Base-by-base conservation (phyloP, 37 sponge, comb jelly and placozoan species). In the Theonella swinhoei region DNA sequence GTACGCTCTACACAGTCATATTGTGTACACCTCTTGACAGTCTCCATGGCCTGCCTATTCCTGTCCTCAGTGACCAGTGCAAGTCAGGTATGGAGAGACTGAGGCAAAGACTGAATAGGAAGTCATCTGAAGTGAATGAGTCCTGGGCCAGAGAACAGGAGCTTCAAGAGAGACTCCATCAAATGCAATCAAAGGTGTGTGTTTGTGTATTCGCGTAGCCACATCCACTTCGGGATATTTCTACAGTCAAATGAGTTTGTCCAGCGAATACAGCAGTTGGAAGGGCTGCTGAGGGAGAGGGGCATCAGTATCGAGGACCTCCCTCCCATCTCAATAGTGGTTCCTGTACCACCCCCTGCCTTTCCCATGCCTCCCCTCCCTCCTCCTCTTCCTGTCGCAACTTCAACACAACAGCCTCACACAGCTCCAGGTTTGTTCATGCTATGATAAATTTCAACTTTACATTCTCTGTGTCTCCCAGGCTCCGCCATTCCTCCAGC, bases 221-320 rank as follows among this genome's bases (percentile, higher is more conserved):
- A n/a, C 31, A 66, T 9, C 7, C 31, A 66, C 31, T 8, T 23
- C 67, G 11, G 67, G 67, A 9, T 28, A 19, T 19, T 30, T n/a
- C 67, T 28, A 8, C 62, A 85, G 77, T 83, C 69, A 4, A 68
- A 87, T 3, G 76, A 58, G 26, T 78, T 73, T 3, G 65, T 78
- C 17, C 34, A 64, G 32, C 36, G 69, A 30, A 73, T 70, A 24
- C 29, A 37, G 14, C 79, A 83, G 59, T 42, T 91, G 69, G 80
- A 91, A 70, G 68, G 34, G 1, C 24, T 64, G 22, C 67, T 91
- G 1, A 77, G 67, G 35, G 82, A 77, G 67, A 62, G 62, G 24
- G 70, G 78, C 68, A 77, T 91, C 64, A 86, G 63, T n/a, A 28
- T 85, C 32, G 75, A 80, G 38, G 85, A 85, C 28, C 39, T 90